phyloP scores from a whole-genome alignment of 2,888 invertebrate species.

The Hofmannophila pseudospretella region DNA sequence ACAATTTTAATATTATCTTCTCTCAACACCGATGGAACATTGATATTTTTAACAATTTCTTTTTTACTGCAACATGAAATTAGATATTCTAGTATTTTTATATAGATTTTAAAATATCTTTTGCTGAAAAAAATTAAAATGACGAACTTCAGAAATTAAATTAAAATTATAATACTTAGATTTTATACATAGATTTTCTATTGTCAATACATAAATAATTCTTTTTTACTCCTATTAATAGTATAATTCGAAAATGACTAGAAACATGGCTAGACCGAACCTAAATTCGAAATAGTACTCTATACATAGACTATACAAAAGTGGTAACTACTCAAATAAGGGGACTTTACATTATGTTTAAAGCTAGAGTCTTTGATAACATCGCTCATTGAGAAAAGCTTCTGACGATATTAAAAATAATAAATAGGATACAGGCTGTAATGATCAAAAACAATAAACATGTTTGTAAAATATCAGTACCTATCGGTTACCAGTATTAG shows the following conservation, averaged over 20 bases:
- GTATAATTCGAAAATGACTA: neutral
- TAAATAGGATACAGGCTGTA: too few species aligned
- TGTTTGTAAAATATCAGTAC: too few species aligned
- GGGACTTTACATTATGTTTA: slow-evolving; percentile 4
- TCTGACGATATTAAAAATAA: neutral
- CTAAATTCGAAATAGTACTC: neutral
- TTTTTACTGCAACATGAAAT: too few species aligned
- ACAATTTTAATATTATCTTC: slow-evolving; percentile 42
- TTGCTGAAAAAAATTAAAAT: too few species aligned
- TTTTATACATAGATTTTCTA: neutral
- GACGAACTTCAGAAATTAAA: too few species aligned
- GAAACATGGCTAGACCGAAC: neutral
- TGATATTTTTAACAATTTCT: slow-evolving; percentile 29
- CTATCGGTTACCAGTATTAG: too few species aligned
- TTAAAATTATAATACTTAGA: too few species aligned
- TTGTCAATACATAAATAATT: slow-evolving; percentile 1
- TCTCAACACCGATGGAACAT: slow-evolving; percentile 56
- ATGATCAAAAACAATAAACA: too few species aligned
- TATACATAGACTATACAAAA: slow-evolving; percentile 1
- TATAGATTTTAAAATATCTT: too few species aligned
- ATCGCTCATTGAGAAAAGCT: neutral
- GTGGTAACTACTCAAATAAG: neutral
- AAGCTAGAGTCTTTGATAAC: slow-evolving; percentile 5
- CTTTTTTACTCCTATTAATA: neutral
- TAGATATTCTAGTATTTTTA: neutral